Base-by-base conservation (phyloP, 2,113 vertebrate species). In the Scalopus aquaticus region DNA sequence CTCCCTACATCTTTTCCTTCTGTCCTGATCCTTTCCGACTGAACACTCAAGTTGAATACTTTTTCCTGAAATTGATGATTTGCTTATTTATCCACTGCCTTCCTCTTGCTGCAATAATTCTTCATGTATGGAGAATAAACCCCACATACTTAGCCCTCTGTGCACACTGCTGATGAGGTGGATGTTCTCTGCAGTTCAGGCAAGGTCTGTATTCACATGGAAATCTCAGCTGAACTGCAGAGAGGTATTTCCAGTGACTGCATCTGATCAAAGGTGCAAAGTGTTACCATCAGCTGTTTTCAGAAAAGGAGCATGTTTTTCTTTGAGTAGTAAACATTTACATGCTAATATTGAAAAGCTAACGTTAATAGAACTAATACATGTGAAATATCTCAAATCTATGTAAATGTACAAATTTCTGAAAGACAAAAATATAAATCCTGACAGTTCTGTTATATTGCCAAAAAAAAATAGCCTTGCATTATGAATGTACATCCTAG, bases 21-120 rank as follows among this genome's bases (percentile, higher is more conserved):
- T 92, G 44, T 15, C 39, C 28, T 0, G 1, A 26, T 93, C 69
- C 13, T 93, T 95, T 93, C 62, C 92, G 70, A 93, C 83, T 96
- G 90, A 73, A 56, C 42, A 62, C 39, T 73, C 91, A 60, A 26
- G 54, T 85, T 86, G 37, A 95, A 88, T n/a, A 26, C 69, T 96
- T 82, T 70, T 62, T 92, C 89, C 94, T 62, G 93, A 94, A 96
- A 94, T 32, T 44, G 62, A 94, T 92, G 56, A n/a, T 92, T 83
- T 92, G 46, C 54, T 88, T 79, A 60, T 79, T 93, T 26, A 15
- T 91, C 37, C 5, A n/a, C 24, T 37, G 49, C 58, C 65, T 96
- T 86, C 70, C 73, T 79, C 92, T 79, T 46, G 30, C 20, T 82
- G 39, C 64, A 16, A 11, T 93, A 91, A 91, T 89, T 94, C 82